These are phyloP conservation scores for Hirtodrosophila duncani DNA, from an alignment of 2,888 invertebrate species.

Conservation along the genomic window DNA sequence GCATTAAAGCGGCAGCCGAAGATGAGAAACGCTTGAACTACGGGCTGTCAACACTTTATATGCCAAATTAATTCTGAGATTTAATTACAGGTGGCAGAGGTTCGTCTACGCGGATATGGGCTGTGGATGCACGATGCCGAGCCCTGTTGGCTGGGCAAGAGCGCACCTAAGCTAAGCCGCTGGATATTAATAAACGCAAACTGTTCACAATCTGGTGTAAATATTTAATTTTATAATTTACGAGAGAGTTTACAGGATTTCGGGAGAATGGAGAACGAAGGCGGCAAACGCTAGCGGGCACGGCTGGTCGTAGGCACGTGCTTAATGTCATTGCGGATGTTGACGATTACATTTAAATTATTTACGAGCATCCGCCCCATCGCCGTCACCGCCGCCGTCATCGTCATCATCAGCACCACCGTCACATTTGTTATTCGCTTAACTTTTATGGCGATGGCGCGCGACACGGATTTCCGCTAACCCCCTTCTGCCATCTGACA, in stretches of 20 bases:
- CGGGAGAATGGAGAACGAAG: neutral
- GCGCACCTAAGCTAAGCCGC: no score
- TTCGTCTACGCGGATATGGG: no score
- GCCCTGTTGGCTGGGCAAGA: no score
- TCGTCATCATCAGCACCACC: constrained; percentile 21
- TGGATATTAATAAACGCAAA: constrained; percentile 69
- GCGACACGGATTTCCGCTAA: constrained; percentile 55
- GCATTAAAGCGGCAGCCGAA: constrained; percentile 48
- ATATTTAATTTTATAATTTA: constrained; percentile 73
- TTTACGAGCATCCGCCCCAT: constrained; percentile 53
- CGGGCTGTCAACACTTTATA: constrained; percentile 32
- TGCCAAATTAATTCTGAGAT: constrained; percentile 62
- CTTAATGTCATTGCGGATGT: constrained; percentile 73
- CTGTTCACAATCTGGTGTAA: constrained; percentile 66
- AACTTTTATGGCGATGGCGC: constrained; percentile 64
- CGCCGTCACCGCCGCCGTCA: constrained; percentile 4
- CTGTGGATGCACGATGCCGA: no score
- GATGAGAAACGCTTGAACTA: constrained; percentile 31
- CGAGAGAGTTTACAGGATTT: constrained; percentile 50
- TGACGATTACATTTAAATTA: constrained; percentile 73
- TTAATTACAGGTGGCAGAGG: constrained; percentile 45
- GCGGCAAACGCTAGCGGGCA: neutral
- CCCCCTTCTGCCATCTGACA: constrained; percentile 23
- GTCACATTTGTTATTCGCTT: constrained; percentile 71
- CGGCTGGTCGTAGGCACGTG: constrained; percentile 55